Base-by-base conservation (phyloP, 2,113 vertebrate genomes). In the Brachypodius melanocephalos region DNA sequence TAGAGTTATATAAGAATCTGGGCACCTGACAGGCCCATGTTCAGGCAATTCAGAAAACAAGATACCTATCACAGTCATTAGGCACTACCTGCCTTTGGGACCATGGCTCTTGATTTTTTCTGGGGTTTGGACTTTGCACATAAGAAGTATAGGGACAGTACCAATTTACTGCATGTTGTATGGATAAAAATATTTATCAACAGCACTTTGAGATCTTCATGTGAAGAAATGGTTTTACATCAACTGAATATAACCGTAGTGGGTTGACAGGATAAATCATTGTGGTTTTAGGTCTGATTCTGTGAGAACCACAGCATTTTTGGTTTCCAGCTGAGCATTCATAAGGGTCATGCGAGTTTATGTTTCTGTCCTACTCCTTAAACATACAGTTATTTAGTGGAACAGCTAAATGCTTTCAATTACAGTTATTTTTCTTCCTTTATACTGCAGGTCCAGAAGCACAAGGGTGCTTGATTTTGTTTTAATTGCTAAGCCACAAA, bases 401-500 rank as follows among this genome's bases (percentile, higher is more conserved):
- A 65, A 77, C 49, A 89, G 52, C 31, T 77, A 61, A 90, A 80
- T 9, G 40, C 59, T 79, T 72, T 55, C 45, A 61, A 40, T 54
- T 31, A 79, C 34, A 46, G 7, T 81, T 77, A 62, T 42, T 92
- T 78, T 79, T 80, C 12, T 29, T 88, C 61, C 29, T 52, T 84
- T 55, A 7, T 63, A 24, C 74, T 82, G 38, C 67, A 95, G 82
- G 38, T 72, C 46, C 62, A 69, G 85, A 62, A 91, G 29, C 29
- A 40, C 80, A 0, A 58, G 36, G 26, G n/a, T 55, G 54, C n/a
- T 89, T 52, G 59, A 38, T 78, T 89, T 74, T 25, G 10, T 48
- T 85, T 51, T 59, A 38, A 81, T 77, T 76, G 65, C 68, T 73
- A 72, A 96, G 21, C 75, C 54, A 38, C 49, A 82, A 83, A 68